Evolutionary conservation across 1,140 invertebrate genomes (phyloP), one percentile per base, ranked within the genome.

Genomic region (Hormaphis cornu): DNA sequence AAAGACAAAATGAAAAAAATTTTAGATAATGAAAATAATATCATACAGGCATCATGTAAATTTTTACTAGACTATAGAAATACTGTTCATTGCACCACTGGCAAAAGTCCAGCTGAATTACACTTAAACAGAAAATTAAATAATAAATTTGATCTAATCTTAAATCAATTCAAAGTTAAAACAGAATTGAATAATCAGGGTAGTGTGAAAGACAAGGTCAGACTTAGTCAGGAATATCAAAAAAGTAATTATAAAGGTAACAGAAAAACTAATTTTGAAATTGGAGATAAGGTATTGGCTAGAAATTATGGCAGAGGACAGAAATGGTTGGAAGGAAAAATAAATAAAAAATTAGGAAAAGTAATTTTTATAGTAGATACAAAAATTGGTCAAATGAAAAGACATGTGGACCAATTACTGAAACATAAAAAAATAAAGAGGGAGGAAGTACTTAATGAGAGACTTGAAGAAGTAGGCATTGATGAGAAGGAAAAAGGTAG

Each of bases 51-150:
- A 3, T 3, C 14, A 2, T 46, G 44, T 20, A 46, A 46, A 46
- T 66, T 58, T 37, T 66, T 71, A 40, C 22, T 50, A 10, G 16
- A 48, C n/a, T 71, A 71, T 30, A 30, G 48, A 20, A 42, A 52
- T 10, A 61, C 37, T 9, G 10, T 24, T 1, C 37, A 61, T 35
- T 35, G 35, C 12, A 24, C 42, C 2, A 61, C 58, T 35, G 58
- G 37, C 6, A 42, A 42, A 44, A 42, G 18, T 28, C 58, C 58
- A 1, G 58, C 37, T 24, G 37, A 61, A 44, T 26, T 61, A 24
- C 18, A 63, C 24, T 66, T 73, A 37, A 56, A 56, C 10, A 44
- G 50, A 63, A 73, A 42, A 35, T 42, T 73, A 26, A 52, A 69
- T 30, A 50, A 18, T 28, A 48, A 37, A 50, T 46, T 69, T 46